A percentile compares a stretch with the other conserved stretches of the same genome.
Evolutionary conservation across 2,888 invertebrate genomes (phyloP).

Genomic region (Helicoverpa assulta): DNA sequence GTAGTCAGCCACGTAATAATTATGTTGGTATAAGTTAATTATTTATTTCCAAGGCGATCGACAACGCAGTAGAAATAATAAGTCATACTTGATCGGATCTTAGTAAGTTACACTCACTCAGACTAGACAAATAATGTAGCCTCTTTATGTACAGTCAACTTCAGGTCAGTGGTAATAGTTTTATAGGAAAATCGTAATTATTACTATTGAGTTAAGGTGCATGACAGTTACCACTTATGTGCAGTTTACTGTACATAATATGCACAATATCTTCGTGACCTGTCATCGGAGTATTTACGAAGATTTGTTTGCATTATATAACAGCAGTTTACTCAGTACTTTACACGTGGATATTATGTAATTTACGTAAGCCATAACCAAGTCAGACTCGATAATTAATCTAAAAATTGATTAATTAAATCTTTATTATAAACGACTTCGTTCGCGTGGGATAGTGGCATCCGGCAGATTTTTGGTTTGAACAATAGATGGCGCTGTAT

Average conservation of each 20-base stretch:
- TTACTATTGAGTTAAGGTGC: no score
- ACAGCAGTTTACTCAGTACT: conserved; percentile 38
- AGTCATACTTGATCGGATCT: conserved; percentile 30
- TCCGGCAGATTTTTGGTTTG: no score
- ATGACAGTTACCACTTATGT: not conserved
- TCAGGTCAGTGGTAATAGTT: no score
- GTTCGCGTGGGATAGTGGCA: no score
- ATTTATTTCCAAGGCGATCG: conserved; percentile 54
- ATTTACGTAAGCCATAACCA: conserved; percentile 7
- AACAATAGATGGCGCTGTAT: no score
- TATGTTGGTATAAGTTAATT: conserved; percentile 45
- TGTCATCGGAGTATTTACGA: conserved; percentile 12
- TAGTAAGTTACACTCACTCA: conserved; percentile 15
- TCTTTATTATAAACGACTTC: conserved; percentile 17
- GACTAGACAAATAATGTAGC: conserved; percentile 6
- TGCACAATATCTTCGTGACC: conserved; percentile 21
- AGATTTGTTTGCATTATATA: conserved; percentile 29
- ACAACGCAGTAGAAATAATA: conserved; percentile 39
- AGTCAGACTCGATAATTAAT: conserved; percentile 34
- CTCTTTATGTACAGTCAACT: no score
- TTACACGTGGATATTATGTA: conserved; percentile 36
- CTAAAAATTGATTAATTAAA: conserved; percentile 15
- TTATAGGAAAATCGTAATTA: no score
- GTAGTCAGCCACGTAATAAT: conserved; percentile 44
- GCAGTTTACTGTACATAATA: not conserved